A percentile compares a stretch with the other conserved stretches of the same genome.
Conservation (phyloP, 2,888 invertebrate species). For the Agrilus cyanescens region DNA sequence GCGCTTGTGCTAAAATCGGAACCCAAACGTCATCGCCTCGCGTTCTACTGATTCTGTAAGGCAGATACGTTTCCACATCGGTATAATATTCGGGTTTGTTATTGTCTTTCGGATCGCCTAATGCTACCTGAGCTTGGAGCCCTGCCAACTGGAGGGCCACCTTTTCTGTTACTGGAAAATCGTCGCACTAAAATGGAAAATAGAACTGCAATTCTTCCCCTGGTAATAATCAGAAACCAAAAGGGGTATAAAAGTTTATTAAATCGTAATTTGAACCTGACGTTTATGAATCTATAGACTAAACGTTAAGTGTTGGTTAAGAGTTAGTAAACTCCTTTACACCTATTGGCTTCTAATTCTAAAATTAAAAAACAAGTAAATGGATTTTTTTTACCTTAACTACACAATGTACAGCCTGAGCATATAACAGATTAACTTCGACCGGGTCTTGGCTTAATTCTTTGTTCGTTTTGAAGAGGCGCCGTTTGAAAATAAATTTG, state of each 20-base stretch:
- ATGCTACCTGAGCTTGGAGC: slow-evolving; percentile 86
- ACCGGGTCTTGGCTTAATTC: slow-evolving; percentile 91
- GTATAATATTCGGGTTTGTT: slow-evolving; percentile 76
- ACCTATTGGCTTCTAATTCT: too few relatives aligned
- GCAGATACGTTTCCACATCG: slow-evolving; percentile 83
- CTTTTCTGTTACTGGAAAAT: slow-evolving; percentile 90
- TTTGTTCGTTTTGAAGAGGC: slow-evolving; percentile 76
- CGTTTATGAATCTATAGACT: too few relatives aligned
- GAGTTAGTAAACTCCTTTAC: too few relatives aligned
- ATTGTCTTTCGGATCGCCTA: slow-evolving; percentile 71
- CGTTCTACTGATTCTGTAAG: slow-evolving; percentile 67
- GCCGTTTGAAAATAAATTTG: slow-evolving; percentile 82
- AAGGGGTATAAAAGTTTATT: too few relatives aligned
- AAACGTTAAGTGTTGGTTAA: too few relatives aligned
- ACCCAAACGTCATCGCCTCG: slow-evolving; percentile 78
- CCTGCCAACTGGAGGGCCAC: slow-evolving; percentile 90
- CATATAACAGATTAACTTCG: slow-evolving; percentile 85
- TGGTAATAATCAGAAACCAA: too few relatives aligned
- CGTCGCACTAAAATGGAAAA: slow-evolving; percentile 58
- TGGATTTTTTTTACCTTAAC: slow-evolving; percentile 59
- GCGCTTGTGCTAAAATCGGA: slow-evolving; percentile 77
- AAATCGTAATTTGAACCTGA: too few relatives aligned
- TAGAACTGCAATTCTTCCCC: slow-evolving; percentile 2
- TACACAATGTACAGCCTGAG: slow-evolving; percentile 90
- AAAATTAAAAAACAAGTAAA: slow-evolving; percentile 5